phyloP scores from a whole-genome alignment of 2,888 invertebrate species.

The Andrena praecox region DNA sequence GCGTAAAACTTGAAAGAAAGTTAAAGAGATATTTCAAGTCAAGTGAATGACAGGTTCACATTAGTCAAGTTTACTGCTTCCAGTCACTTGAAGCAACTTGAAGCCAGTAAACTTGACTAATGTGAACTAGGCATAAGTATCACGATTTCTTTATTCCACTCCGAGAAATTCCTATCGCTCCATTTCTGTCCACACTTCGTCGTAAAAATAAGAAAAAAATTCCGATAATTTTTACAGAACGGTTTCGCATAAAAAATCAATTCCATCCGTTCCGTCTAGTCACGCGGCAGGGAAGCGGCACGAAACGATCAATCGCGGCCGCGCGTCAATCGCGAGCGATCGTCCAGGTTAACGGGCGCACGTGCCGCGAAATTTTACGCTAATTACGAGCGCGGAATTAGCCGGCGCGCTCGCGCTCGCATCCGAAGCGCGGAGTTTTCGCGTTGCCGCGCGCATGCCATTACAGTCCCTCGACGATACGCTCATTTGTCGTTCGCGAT shows the following conservation, averaged over 20 bases:
- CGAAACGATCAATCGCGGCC: constrained; percentile 4
- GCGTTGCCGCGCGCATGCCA: constrained; percentile 30
- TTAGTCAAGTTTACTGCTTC: no score
- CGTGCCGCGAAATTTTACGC: constrained; percentile 46
- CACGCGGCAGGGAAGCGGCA: background rate
- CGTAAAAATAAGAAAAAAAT: no score
- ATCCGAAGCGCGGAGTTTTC: constrained; percentile 31
- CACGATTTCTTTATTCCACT: no score
- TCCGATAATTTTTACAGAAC: no score
- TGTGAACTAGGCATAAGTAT: no score
- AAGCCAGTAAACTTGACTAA: no score
- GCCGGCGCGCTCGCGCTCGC: constrained; percentile 41
- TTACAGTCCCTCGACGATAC: constrained; percentile 13
- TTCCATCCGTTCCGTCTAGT: background rate
- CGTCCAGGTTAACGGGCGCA: constrained; percentile 16
- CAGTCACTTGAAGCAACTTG: no score
- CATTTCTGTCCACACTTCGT: no score
- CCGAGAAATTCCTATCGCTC: no score
- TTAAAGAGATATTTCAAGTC: no score
- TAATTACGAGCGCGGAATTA: constrained; percentile 46
- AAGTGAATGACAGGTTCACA: no score
- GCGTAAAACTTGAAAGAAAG: no score
- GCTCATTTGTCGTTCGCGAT: constrained; percentile 55
- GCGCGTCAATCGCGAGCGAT: background rate
- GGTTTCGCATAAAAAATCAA: background rate